Evolutionary conservation across 2,797 vertebrate genomes (phyloP).

Genomic region (Botia almorhae): DNA sequence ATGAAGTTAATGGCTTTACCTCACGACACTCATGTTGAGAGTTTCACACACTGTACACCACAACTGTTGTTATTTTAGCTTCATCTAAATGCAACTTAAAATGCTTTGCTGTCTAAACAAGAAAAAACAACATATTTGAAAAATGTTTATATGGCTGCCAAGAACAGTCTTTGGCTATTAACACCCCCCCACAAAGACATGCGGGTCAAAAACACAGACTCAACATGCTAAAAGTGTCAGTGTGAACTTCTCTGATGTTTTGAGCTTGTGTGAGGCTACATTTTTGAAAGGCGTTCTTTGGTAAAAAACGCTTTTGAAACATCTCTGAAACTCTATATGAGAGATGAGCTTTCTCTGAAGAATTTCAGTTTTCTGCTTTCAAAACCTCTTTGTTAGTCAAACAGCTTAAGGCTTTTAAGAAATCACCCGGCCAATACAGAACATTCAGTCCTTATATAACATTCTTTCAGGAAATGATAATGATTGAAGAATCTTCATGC

Average conservation of each 20-base stretch:
- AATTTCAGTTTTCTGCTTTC: not conserved
- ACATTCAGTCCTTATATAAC: not conserved
- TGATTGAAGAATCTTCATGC: not conserved
- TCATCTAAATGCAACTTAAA: constrained; percentile 28
- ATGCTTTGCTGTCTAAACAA: not conserved
- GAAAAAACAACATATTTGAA: constrained; percentile 2
- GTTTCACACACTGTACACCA: constrained; percentile 36
- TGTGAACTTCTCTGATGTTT: constrained; percentile 17
- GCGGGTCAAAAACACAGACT: not conserved
- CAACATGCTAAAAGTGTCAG: not conserved
- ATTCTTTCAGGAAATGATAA: not conserved
- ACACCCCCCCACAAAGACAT: not conserved
- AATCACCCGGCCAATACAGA: not conserved
- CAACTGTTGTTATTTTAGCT: constrained; percentile 3
- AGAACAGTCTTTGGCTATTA: not conserved
- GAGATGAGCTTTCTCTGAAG: not conserved
- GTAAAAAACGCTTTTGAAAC: not conserved
- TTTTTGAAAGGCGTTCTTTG: not conserved
- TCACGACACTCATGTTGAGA: constrained; percentile 37
- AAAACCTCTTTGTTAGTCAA: not conserved
- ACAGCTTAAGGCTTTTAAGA: not conserved
- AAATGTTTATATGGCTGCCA: not conserved
- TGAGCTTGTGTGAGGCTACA: not conserved
- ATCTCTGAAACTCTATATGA: not conserved
- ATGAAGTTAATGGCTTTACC: constrained; percentile 45